phyloP scores from a whole-genome alignment of 2,113 vertebrate genomes.

The Empidonax traillii region DNA sequence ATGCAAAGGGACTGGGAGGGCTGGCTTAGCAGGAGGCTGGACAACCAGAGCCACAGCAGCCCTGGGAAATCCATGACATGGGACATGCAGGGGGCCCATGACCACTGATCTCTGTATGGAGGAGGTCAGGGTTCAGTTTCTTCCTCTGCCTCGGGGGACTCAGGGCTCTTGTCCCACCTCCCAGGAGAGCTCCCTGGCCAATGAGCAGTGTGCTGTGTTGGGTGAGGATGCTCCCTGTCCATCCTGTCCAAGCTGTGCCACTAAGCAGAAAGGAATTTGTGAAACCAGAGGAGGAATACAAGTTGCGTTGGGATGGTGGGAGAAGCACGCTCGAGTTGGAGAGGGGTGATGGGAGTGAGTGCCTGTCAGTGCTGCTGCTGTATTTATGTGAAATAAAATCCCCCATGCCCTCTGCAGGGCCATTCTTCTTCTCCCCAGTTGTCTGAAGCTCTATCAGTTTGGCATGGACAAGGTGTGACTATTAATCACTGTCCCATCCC shows the following conservation, averaged over 20 bases:
- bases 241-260: constrained; percentile 12
- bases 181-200: background rate
- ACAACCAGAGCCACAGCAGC: background rate
- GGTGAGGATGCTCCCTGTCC: constrained; percentile 33
- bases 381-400: background rate
- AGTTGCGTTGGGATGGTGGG: background rate
- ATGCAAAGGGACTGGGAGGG: background rate
- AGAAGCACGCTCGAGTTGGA: background rate
- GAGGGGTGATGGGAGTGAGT: background rate
- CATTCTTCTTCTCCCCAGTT: background rate
- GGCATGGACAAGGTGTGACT: background rate
- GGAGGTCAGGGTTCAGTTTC: constrained; percentile 36
- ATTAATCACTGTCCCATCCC: constrained; percentile 23
- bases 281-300: background rate
- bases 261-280: constrained; percentile 52
- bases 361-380: background rate
- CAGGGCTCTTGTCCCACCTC: background rate
- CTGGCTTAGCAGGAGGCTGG: background rate
- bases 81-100: background rate
- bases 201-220: background rate
- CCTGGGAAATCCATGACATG: constrained; percentile 60
- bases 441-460: background rate
- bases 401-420: background rate
- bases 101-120: constrained; percentile 9
- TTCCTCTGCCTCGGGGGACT: constrained; percentile 5